These are phyloP conservation scores for Nowickia ferox DNA, from an alignment of 2,888 invertebrate genomes.

Conservation along the genomic window DNA sequence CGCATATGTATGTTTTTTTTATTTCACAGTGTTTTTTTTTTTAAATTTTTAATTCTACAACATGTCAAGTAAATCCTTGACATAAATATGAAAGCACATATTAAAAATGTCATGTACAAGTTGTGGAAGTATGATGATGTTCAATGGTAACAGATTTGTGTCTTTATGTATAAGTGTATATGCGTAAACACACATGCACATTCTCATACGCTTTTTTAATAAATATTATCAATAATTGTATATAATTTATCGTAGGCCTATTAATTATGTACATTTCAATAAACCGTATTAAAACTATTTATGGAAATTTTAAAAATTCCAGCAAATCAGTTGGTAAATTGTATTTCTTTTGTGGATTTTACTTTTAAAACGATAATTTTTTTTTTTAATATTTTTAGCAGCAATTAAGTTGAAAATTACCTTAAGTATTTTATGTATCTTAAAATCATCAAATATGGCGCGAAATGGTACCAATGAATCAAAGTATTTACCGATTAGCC, in stretches of 20 bases:
- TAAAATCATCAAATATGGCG: too few species aligned
- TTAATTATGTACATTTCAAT: constrained; percentile 62
- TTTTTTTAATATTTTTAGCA: too few species aligned
- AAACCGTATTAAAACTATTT: constrained; percentile 35
- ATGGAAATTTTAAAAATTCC: neutral
- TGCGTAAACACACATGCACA: neutral
- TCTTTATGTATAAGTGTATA: neutral
- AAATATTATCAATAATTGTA: neutral
- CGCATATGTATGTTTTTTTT: neutral
- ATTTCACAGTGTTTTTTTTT: neutral
- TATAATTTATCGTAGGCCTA: constrained; percentile 26
- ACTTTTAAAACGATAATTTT: too few species aligned
- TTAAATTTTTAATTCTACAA: constrained; percentile 7
- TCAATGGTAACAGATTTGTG: neutral
- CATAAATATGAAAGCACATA: constrained; percentile 47
- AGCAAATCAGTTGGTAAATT: neutral
- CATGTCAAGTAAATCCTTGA: constrained; percentile 65
- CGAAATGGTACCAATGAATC: too few species aligned
- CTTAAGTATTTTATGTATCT: too few species aligned
- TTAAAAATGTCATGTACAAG: neutral
- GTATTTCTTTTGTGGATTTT: neutral
- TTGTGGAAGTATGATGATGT: neutral
- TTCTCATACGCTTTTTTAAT: neutral
- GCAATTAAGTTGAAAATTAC: too few species aligned
- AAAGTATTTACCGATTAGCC: too few species aligned